Conservation (phyloP, 2,888 invertebrate genomes). For the Zhengitettix transpicula region DNA sequence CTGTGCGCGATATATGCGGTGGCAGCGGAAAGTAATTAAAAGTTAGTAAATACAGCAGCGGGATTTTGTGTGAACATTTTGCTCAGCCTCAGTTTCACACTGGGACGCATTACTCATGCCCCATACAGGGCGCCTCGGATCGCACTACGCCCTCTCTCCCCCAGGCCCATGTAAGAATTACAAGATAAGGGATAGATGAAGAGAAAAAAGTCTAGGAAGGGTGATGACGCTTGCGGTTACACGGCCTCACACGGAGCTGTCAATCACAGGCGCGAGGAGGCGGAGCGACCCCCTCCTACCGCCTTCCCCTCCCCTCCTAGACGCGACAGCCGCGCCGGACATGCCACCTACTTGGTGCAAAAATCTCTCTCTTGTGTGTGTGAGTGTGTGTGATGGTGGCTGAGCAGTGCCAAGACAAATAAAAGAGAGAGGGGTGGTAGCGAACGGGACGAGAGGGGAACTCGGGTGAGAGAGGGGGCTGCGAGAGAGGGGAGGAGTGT, state of each 20-base stretch:
- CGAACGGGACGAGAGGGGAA: neutral
- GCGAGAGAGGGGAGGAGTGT: neutral
- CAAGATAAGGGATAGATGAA: neutral
- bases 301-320: neutral
- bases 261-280: neutral
- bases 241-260: neutral
- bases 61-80: no score
- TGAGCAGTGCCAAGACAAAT: neutral
- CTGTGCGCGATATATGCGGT: no score
- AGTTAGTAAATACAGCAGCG: no score
- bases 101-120: no score
- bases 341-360: neutral
- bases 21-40: no score
- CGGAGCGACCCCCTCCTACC: neutral
- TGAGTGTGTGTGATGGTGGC: neutral
- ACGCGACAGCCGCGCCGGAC: neutral
- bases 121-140: no score
- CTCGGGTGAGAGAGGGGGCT: neutral
- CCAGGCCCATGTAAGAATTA: neutral
- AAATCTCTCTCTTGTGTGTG: neutral
- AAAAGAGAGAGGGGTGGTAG: neutral
- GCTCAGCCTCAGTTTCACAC: no score
- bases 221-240: neutral
- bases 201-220: neutral
- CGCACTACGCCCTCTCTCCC: no score